These are phyloP conservation scores for Bovichtus variegatus DNA, from an alignment of 2,797 vertebrate species.

Conservation along the genomic window DNA sequence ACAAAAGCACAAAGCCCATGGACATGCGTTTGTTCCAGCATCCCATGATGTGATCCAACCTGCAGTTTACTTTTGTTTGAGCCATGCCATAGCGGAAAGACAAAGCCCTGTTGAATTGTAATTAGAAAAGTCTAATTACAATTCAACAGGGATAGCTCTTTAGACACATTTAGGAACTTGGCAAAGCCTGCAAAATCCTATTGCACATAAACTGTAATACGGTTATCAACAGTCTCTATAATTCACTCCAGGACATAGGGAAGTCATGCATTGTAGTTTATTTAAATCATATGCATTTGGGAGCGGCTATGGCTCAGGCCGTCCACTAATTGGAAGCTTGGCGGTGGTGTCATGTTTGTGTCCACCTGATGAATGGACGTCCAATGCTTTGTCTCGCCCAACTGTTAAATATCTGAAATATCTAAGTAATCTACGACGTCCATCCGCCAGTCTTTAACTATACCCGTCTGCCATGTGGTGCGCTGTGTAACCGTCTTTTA, in stretches of 20 bases:
- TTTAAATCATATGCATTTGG: neutral
- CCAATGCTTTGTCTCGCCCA: too few relatives aligned
- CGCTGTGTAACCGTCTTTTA: neutral
- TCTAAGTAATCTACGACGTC: neutral
- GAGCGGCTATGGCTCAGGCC: too few relatives aligned
- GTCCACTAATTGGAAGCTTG: too few relatives aligned
- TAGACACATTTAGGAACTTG: neutral
- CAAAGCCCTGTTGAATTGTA: neutral
- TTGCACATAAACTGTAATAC: too few relatives aligned
- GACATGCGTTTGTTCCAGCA: neutral
- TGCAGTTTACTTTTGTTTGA: neutral
- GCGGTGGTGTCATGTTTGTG: too few relatives aligned
- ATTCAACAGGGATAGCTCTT: neutral
- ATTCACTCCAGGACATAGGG: neutral
- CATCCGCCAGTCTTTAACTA: neutral
- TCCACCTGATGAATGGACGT: too few relatives aligned
- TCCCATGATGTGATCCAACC: slow-evolving; percentile 14
- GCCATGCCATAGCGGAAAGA: slow-evolving; percentile 6
- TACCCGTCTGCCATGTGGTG: neutral
- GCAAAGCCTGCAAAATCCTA: neutral
- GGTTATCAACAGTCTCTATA: neutral
- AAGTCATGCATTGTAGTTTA: neutral
- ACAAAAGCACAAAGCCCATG: neutral
- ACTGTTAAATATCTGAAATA: neutral
- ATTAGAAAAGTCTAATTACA: neutral